Evolutionary conservation across 1,140 invertebrate species (phyloP).

Genomic region (Aphaenogaster rudis): DNA sequence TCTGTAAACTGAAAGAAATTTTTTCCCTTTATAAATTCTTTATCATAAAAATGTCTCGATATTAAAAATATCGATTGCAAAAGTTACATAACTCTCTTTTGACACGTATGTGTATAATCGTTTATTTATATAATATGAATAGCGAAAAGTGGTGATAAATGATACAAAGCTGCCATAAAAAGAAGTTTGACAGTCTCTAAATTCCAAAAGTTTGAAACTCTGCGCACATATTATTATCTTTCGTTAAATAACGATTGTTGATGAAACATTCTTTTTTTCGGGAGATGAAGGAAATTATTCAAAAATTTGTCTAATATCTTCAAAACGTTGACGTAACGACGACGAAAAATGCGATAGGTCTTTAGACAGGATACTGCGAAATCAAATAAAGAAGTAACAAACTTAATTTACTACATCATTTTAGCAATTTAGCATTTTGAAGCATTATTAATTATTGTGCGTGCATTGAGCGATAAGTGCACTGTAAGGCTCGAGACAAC

Average conservation of each 20-base stretch:
- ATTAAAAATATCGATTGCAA: background rate
- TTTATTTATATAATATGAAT: constrained; percentile 23
- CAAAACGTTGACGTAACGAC: background rate
- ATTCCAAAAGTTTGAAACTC: constrained; percentile 12
- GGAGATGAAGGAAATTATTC: too few relatives aligned
- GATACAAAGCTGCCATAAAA: background rate
- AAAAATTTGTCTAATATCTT: constrained; percentile 7
- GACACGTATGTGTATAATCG: background rate
- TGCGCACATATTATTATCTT: background rate
- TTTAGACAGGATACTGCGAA: background rate
- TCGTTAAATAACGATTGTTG: background rate
- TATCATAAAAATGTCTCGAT: background rate
- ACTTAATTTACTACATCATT: background rate
- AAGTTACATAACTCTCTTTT: constrained; percentile 4
- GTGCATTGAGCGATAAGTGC: background rate
- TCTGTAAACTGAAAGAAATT: background rate
- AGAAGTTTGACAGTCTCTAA: background rate
- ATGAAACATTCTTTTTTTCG: background rate
- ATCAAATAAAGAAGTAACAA: background rate
- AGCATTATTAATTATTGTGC: background rate
- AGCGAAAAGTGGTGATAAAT: background rate
- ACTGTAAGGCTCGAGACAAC: background rate
- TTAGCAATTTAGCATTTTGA: background rate
- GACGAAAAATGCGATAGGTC: background rate
- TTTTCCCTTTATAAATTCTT: background rate